These are phyloP conservation scores for Enteromius thamalakanensis DNA, from an alignment of 2,797 vertebrate species.

Conservation along the genomic window DNA sequence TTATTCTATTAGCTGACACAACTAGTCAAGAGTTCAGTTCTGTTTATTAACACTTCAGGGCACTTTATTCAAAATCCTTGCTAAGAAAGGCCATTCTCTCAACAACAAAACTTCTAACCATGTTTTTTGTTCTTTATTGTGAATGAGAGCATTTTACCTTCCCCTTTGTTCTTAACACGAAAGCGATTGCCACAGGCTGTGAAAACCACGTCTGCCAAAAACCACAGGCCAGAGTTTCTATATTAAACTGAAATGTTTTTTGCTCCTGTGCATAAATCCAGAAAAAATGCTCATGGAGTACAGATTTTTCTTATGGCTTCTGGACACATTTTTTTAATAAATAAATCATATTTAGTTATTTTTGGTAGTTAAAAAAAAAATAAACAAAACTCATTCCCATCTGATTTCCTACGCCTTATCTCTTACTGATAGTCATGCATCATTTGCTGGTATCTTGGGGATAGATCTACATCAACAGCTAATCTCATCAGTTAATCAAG, in stretches of 20 bases:
- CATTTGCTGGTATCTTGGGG: constrained; percentile 2
- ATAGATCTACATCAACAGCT: constrained; percentile 5
- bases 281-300: not conserved
- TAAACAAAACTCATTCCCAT: not conserved
- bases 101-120: not conserved
- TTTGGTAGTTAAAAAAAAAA: constrained; percentile 2
- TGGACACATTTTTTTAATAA: constrained; percentile 5
- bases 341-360: not conserved
- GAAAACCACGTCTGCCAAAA: constrained; percentile 6
- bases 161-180: not conserved
- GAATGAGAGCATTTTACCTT: constrained; percentile 27
- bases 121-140: not conserved
- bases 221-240: not conserved
- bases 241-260: constrained; percentile 19
- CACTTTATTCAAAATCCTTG: not conserved
- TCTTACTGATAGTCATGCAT: constrained; percentile 5
- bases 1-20: not conserved
- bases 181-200: constrained; percentile 17
- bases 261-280: constrained; percentile 16
- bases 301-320: not conserved
- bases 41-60: not conserved
- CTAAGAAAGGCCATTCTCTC: not conserved
- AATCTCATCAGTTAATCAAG: constrained; percentile 23
- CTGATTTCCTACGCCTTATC: constrained; percentile 23
- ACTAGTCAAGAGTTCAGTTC: not conserved